These are phyloP conservation scores for Dermolepida albohirtum DNA, from an alignment of 2,888 invertebrate genomes.

Conservation along the genomic window DNA sequence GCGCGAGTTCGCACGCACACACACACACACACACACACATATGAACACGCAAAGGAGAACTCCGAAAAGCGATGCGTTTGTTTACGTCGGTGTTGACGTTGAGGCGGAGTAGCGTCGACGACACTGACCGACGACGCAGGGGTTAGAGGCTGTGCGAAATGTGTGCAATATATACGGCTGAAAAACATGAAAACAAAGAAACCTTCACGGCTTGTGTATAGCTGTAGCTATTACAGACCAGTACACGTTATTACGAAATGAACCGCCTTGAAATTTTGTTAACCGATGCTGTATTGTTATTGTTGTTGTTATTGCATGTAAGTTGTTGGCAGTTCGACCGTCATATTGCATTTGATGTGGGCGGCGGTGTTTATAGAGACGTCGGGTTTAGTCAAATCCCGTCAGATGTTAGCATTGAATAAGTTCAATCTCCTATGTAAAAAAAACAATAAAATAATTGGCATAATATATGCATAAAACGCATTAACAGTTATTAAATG, in stretches of 20 bases:
- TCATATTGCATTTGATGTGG: too few species aligned
- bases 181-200: conserved; percentile 3
- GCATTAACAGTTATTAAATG: too few species aligned
- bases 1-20: too few species aligned
- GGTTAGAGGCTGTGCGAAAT: neutral
- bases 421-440: too few species aligned
- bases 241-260: neutral
- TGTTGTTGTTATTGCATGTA: neutral
- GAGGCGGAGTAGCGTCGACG: neutral
- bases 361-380: too few species aligned
- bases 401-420: too few species aligned
- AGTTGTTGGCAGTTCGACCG: too few species aligned
- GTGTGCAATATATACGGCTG: neutral
- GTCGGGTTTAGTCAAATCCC: too few species aligned
- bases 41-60: conserved; percentile 3
- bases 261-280: conserved; percentile 5
- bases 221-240: too few species aligned
- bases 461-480: too few species aligned
- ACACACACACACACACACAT: neutral
- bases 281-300: neutral
- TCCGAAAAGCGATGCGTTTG: conserved; percentile 23
- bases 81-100: conserved; percentile 16
- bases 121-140: neutral
- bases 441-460: too few species aligned
- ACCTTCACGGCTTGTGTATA: neutral